These are phyloP conservation scores for Phyllotreta striolata DNA, from an alignment of 2,888 invertebrate species.

Conservation along the genomic window DNA sequence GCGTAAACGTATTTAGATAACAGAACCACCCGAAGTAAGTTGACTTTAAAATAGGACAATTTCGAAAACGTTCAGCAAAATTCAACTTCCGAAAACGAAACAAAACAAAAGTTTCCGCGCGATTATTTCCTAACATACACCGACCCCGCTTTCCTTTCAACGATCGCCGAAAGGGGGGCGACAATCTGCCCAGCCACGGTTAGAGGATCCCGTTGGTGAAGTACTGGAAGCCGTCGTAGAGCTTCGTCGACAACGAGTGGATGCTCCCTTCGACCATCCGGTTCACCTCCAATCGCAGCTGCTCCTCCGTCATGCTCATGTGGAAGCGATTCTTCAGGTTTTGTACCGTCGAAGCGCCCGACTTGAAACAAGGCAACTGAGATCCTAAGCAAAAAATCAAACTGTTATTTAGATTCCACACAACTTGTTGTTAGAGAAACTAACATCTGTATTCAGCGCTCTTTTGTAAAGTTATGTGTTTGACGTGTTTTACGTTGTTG, in stretches of 20 bases:
- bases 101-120: not conserved
- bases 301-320: constrained; percentile 91
- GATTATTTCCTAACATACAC: not conserved
- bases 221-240: constrained; percentile 99
- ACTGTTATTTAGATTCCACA: no score
- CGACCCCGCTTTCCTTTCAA: constrained; percentile 13
- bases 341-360: constrained; percentile 88
- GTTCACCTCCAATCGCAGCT: constrained; percentile 90
- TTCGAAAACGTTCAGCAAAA: no score
- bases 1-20: no score
- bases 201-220: constrained; percentile 95
- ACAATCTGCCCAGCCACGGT: constrained; percentile 34
- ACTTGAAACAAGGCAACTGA: constrained; percentile 95
- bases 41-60: no score
- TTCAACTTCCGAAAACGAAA: no score
- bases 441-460: not conserved
- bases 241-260: constrained; percentile 94
- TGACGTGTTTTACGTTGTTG: no score
- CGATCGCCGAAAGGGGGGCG: constrained; percentile 15
- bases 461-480: no score
- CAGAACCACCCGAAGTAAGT: no score
- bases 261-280: constrained; percentile 93
- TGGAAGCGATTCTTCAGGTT: constrained; percentile 95
- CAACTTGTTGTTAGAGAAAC: not conserved
- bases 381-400: constrained; percentile 73